Base-by-base conservation (phyloP, 1,140 invertebrate species). In the Temnothorax longispinosus region DNA sequence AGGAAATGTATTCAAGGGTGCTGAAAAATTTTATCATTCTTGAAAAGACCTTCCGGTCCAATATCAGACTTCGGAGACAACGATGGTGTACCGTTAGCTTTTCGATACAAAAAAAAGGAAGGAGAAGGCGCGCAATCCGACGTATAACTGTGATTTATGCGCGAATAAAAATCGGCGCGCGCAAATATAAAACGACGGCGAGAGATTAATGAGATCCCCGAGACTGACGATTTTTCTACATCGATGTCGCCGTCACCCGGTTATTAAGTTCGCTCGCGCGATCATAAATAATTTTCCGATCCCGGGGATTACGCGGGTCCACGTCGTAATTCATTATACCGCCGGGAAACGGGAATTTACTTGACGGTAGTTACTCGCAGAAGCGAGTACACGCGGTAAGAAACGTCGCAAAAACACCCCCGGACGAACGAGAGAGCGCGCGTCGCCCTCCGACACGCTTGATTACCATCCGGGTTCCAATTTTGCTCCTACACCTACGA, bases 211-310 rank as follows among this genome's bases (percentile, higher is more conserved):
- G 80, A 75, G 35, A 52, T 69, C 44, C 11, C 52, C 0, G 15
- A 47, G 38, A n/a, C 35, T 38, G 44, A 60, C 35, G 80, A 60
- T 47, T 75, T 84, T 60, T 60, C 21, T 47, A 44, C 50, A 56
- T 71, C 50, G 64, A 54, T 27, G 13, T 44, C 27, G 5, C 21
- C 69, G 38, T 65, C 58, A 35, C 60, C 60, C 41, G 41, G 13
- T 58, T 75, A 60, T 84, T 41, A 81, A 81, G 78, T 71, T 81
- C 78, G 38, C 32, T 56, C 38, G 64, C 62, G 13, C 8, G 47
- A 15, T 56, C 69, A 38, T 84, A 84, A 74, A 84, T 84, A 84
- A 84, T 84, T 84, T 74, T 58, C n/a, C 80, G 41, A 84, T 60
- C 35, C 13, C 41, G 7, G 47, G 54, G 32, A 84, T 84, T 60